Base-by-base conservation (phyloP, 2,797 vertebrate species). In the Saxicola maurus region DNA sequence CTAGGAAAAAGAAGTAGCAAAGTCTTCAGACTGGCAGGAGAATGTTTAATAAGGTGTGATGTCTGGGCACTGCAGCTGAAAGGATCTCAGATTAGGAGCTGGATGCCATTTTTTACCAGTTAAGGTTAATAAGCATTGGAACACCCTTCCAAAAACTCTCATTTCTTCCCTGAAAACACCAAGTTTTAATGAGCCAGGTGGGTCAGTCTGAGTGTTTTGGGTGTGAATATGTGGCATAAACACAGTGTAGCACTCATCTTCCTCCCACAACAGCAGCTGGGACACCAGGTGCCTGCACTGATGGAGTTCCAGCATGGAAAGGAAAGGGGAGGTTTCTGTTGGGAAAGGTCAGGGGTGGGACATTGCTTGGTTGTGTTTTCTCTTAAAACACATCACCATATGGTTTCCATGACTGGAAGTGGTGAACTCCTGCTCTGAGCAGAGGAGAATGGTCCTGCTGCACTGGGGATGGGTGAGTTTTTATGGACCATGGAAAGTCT, bases 401-500 rank as follows among this genome's bases (percentile, higher is more conserved):
- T 78, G 80, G 37, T 93, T 91, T 89, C 76, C 10, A 0, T 74
- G 73, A 87, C 92, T 86, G 91, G 73, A 92, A 83, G 62, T 3
- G 82, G 67, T 71, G 77, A 89, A 51, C 67, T 93, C 68, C 77
- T 87, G 64, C 68, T 91, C 86, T 60, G 57, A 43, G 69, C 68
- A 71, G 91, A 82, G 78, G 27, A 75, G 69, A 67, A 89, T 23
- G 66, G 64, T 52, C 82, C 87, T 88, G 66, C 82, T 89, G 8
- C 67, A 46, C 49, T 68, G 46, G 57, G 73, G 64, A 87, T 61
- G 67, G 86, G 80, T 93, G 73, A 95, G 57, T 51, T 94, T 93
- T 94, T 93, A 93, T 89, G 91, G 80, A 81, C 67, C 84, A 57
- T 79, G 90, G 94, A 79, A 91, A 93, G 87, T 91, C 74, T 94